Base-by-base conservation (phyloP, 2,113 vertebrate genomes). In the Regulus satrapa region DNA sequence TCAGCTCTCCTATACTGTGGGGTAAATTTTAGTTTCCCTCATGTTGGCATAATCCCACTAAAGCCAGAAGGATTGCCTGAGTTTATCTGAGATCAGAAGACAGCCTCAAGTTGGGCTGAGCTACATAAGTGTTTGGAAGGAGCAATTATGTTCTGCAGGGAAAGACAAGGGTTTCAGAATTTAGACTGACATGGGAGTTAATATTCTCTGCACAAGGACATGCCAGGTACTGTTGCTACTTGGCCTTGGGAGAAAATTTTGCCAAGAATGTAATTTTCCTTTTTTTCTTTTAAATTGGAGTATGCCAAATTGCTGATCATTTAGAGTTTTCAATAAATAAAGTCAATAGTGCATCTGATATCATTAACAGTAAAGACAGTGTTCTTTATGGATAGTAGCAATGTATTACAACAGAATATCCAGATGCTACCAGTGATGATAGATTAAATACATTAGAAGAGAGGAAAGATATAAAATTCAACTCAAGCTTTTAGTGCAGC, bases 31-130 rank as follows among this genome's bases (percentile, higher is more conserved):
- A 72, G 92, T 94, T 96, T 96, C 95, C 72, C 75, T 96, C 74
- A 51, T 56, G 82, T 81, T 94, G 92, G 48, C 40, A 71, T 92
- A 96, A 96, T 93, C 92, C 79, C 88, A 81, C 61, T 84, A 94
- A 97, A 96, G 75, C 89, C 93, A 96, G 88, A 36, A 71, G 88
- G 90, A 96, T 93, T 95, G 88, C 68, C 61, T 48, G 85, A 92
- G 23, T 95, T 97, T 97, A 95, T 88, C 68, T 24, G 40, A 95
- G 92, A 96, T 95, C 92, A 95, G 79, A 96, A 96, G 88, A n/a
- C 61, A 80, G 92, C 72, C 82, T 95, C 85, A 81, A 86, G 85
- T 83, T 80, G 87, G 92, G 56, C 75, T 81, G 85, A 90, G 88
- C 88, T 51, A 54, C n/a, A 0, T 24, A 92, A 96, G 88, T 68